phyloP scores from a whole-genome alignment of 2,113 vertebrate species.

The Ictalurus furcatus region DNA sequence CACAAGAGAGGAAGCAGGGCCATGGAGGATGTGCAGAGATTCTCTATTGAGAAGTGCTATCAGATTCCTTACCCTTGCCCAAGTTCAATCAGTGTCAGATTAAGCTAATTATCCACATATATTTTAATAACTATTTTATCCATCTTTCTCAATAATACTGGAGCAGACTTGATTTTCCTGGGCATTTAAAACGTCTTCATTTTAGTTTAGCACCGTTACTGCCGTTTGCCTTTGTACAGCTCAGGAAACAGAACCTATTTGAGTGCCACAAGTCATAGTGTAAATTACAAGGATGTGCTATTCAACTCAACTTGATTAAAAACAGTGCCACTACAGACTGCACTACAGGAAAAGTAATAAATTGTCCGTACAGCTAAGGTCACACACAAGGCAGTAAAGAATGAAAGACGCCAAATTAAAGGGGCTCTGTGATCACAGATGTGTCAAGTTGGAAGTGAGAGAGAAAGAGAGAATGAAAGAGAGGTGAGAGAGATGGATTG shows the following conservation, averaged over 20 bases:
- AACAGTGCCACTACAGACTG: neutral
- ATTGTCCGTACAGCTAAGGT: slow-evolving; percentile 35
- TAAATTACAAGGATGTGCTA: slow-evolving; percentile 8
- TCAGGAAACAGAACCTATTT: neutral
- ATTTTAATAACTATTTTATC: neutral
- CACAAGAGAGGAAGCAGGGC: neutral
- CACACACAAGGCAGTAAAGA: slow-evolving; percentile 34
- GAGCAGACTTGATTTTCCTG: neutral
- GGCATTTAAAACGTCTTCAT: neutral
- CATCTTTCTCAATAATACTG: neutral
- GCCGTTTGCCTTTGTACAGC: neutral
- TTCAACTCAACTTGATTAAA: neutral
- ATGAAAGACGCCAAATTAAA: slow-evolving; percentile 33
- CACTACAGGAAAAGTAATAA: slow-evolving; percentile 20
- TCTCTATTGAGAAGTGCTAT: neutral
- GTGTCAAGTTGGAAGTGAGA: slow-evolving; percentile 10
- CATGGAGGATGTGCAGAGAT: neutral
- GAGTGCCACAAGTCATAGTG: neutral
- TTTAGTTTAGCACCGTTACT: neutral
- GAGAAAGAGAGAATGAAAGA: neutral
- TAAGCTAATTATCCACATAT: neutral
- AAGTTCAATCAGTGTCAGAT: neutral
- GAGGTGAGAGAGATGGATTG: neutral
- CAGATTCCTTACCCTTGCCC: neutral
- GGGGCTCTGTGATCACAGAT: slow-evolving; percentile 41